Base-by-base conservation (phyloP, 2,113 vertebrate genomes). In the Ia io region DNA sequence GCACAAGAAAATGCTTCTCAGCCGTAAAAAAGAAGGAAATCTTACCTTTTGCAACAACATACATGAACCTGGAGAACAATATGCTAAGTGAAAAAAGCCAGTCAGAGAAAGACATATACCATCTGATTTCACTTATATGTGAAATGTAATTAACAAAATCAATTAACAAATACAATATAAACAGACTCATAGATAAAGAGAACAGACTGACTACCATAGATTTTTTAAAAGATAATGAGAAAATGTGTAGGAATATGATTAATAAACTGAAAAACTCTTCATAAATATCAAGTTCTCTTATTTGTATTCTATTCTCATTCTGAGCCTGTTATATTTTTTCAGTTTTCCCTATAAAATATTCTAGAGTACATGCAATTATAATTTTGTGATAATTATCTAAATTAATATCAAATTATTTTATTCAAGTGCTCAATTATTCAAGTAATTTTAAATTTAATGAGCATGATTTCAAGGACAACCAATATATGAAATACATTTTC, bases 331-430 rank as follows among this genome's bases (percentile, higher is more conserved):
- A 59, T 23, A 44, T 53, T 65, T 73, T 87, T 44, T 61, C 7
- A 37, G 10, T 74, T 47, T 87, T 77, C 71, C 76, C 59, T 56
- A 82, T 44, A 47, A 94, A 86, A 84, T 42, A 32, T 47, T 84
- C 28, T 35, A 16, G 17, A 88, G 20, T 73, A 18, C 2, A 69
- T 56, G 17, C 8, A 92, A 71, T 76, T 91, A 69, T 69, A 92
- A 44, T 56, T 70, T 91, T 83, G 0, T 67, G 32, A 79, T 79
- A 56, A 88, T 94, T 87, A 88, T 61, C 22, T 73, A 94, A 91
- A 61, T 78, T 78, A 82, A 82, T 93, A 82, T 78, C 35, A 78
- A 35, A 83, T 88, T 49, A 91, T 83, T 91, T 95, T 73, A 67
- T 86, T 84, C n/a, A 87, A 74, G 51, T 59, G 6, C 49, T 56